Evolutionary conservation across 2,888 invertebrate species (phyloP).

Genomic region (Apantesis nais): DNA sequence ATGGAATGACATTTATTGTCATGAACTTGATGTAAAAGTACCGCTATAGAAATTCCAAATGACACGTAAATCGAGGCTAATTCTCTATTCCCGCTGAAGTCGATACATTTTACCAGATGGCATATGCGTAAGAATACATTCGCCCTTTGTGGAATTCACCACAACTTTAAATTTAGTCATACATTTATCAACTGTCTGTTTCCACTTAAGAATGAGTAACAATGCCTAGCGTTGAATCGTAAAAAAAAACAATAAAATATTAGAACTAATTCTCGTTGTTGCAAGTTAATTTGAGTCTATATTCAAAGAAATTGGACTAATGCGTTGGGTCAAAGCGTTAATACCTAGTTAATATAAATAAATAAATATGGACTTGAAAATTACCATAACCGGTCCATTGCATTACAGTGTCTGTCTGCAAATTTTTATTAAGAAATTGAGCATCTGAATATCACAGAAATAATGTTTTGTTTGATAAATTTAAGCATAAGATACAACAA

Average conservation of each 20-base stretch:
- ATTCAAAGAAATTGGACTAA: constrained; percentile 38
- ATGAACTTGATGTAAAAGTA: constrained; percentile 45
- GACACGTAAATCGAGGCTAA: constrained; percentile 46
- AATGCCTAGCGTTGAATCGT: constrained; percentile 7
- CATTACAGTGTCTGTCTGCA: constrained; percentile 22
- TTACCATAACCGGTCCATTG: constrained; percentile 24
- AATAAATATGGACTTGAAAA: constrained; percentile 40
- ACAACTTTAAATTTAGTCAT: constrained; percentile 14
- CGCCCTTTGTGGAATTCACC: constrained; percentile 13
- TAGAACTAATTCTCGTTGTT: constrained; percentile 22
- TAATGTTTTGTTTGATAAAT: neutral
- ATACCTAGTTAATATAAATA: constrained; percentile 28
- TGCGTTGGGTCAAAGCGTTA: constrained; percentile 38
- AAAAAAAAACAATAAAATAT: constrained; percentile 10
- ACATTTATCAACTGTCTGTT: constrained; percentile 12
- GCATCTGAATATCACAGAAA: neutral
- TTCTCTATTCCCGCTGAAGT: constrained; percentile 44
- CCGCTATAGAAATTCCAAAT: constrained; percentile 48
- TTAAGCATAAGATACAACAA: constrained; percentile 28
- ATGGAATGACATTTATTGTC: constrained; percentile 48
- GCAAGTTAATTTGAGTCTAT: constrained; percentile 34
- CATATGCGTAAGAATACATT: constrained; percentile 11
- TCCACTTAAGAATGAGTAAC: constrained; percentile 1
- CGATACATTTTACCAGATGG: constrained; percentile 30
- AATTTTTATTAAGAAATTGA: neutral